Base-by-base conservation (phyloP, 2,888 invertebrate species). In the Synergus gifuensis region DNA sequence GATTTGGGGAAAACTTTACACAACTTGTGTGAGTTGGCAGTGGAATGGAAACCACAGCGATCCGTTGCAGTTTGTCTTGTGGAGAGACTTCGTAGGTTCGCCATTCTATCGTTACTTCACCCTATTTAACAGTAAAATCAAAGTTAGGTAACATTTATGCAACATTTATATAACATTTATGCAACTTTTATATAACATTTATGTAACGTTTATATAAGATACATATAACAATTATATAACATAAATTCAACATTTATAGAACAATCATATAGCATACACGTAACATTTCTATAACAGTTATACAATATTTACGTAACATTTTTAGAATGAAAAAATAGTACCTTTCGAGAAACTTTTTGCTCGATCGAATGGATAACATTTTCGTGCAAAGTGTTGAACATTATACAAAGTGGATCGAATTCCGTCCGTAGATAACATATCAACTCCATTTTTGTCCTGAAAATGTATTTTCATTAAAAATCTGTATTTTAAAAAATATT, bases 381-480 rank as follows among this genome's bases (percentile, higher is more conserved):
- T 79, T 95, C 95, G 84, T 95, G 94, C 78, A 95, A 93, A 83
- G 95, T 94, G 87, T 98, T 96, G 88, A 98, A 95, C 85, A 95
- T 95, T 46, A 97, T 96, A 89, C 95, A 95, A n/a, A 98, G 92
- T 0, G 98, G 97, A 93, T 98, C 98, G 91, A 96, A 96, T 91
- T 98, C 98, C 54, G 98, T 96, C 92, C 97, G 96, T 88, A 96
- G 96, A 89, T 96, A 97, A 76, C 97, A 96, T 79, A 96, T 91
- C 60, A 98, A 93, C 86, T 96, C 96, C 81, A 97, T 93, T 88
- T 96, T 96, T 82, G 94, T 93, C 18, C 96, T 96, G 93, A 83
- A 91, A 91, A 85, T 73, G 5, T 60, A 60, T 22, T 60, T 11
- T 60, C 12, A 60, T 22, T 22, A 12, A 12, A 60, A 12, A 22